Conservation (phyloP, 53 echinoderm and acorn worm species). For the Pentamera pediparva region DNA sequence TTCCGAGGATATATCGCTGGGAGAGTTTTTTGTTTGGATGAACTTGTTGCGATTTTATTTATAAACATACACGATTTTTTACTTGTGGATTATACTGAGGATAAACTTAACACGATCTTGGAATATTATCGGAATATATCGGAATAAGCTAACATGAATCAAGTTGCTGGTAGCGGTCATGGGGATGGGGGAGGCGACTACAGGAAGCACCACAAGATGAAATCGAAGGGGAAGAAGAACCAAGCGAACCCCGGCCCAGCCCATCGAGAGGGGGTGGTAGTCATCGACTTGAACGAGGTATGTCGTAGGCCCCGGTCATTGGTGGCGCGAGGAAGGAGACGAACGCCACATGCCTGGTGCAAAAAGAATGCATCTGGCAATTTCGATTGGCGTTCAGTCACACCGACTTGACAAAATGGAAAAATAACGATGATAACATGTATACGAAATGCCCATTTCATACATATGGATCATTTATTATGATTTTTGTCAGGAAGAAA, state of each 20-base stretch:
- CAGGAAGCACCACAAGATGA: not conserved
- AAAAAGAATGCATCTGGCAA: too few species aligned
- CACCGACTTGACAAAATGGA: too few species aligned
- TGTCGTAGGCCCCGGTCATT: too few species aligned
- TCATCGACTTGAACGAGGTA: slow-evolving; percentile 24
- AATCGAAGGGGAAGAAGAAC: slow-evolving; percentile 1
- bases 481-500: too few species aligned
- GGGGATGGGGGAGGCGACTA: not conserved
- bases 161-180: slow-evolving; percentile 22
- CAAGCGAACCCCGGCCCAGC: not conserved
- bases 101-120: not conserved
- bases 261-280: not conserved
- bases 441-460: too few species aligned
- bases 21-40: not conserved
- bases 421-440: too few species aligned
- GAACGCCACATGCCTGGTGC: too few species aligned
- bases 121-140: not conserved
- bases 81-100: not conserved
- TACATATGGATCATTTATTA: too few species aligned
- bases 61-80: not conserved
- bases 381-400: too few species aligned
- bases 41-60: not conserved
- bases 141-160: slow-evolving; percentile 3
- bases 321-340: too few species aligned
- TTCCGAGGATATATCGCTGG: too few species aligned